Evolutionary conservation across 92 coral and sea anemone genomes (phyloP).

Genomic region (Blastomussa wellsi): DNA sequence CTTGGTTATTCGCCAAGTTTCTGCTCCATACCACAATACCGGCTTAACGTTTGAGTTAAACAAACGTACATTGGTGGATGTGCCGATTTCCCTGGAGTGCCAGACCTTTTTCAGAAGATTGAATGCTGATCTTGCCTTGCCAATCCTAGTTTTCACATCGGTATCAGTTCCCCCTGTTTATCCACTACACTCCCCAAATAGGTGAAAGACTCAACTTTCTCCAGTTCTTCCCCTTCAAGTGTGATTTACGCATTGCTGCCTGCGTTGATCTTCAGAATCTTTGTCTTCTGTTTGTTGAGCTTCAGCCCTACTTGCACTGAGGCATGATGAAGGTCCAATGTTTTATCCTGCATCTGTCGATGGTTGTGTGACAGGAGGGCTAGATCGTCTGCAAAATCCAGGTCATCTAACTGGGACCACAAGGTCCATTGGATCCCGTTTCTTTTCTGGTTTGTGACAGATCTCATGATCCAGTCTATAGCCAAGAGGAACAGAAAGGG

Average conservation of each 20-base stretch:
- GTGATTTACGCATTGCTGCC: not conserved
- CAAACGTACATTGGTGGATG: not conserved
- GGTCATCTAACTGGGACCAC: too few species aligned
- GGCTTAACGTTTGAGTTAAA: too few species aligned
- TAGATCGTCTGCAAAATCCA: not conserved
- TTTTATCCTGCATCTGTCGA: not conserved
- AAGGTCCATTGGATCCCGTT: not conserved
- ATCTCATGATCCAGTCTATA: not conserved
- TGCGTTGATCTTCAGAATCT: not conserved
- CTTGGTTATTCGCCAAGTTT: too few species aligned
- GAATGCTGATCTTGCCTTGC: not conserved
- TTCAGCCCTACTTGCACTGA: not conserved
- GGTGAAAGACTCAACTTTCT: not conserved
- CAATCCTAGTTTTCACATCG: too few species aligned
- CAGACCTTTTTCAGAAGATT: not conserved
- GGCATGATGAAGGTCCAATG: not conserved
- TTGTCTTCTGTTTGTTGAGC: not conserved
- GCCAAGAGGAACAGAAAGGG: constrained; percentile 1
- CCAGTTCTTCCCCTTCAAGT: not conserved
- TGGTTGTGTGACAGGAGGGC: not conserved
- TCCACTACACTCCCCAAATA: not conserved
- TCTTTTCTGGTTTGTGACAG: not conserved
- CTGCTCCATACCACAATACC: too few species aligned
- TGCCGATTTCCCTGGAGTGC: not conserved
- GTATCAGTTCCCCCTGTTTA: not conserved